phyloP scores from a whole-genome alignment of 2,888 invertebrate genomes.

The Tipula vernalis region DNA sequence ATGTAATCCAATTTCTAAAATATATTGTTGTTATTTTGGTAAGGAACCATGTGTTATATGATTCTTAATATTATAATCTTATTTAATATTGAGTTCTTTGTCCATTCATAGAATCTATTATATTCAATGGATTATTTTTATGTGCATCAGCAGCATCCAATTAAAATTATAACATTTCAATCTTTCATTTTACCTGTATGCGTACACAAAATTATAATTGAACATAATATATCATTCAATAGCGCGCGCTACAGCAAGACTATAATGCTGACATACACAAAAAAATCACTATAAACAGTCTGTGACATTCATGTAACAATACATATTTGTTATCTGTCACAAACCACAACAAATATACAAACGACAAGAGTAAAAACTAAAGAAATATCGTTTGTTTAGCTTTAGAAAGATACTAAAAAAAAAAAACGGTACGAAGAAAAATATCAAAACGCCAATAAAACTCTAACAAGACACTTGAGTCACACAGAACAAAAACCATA shows the following conservation, averaged over 20 bases:
- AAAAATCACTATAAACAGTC: not conserved
- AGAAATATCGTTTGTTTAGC: not conserved
- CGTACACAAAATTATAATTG: not conserved
- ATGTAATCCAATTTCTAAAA: not conserved
- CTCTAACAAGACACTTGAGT: constrained; percentile 4
- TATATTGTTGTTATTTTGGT: not conserved
- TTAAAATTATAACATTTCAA: not conserved
- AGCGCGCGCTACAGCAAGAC: not conserved
- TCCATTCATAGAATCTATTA: not conserved
- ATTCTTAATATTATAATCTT: not conserved
- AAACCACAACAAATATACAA: not conserved
- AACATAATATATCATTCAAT: not conserved
- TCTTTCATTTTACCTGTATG: not conserved
- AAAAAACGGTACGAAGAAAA: not conserved
- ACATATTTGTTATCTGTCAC: constrained; percentile 4
- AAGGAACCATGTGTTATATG: not conserved
- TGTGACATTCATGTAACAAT: not conserved
- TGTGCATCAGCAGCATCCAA: not conserved
- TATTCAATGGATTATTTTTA: not conserved
- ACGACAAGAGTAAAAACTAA: not conserved
- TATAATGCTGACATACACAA: not conserved
- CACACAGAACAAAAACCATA: not conserved
- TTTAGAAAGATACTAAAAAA: not conserved
- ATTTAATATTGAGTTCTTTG: not conserved
- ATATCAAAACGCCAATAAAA: not conserved